Percentiles rank a stretch among this genome's conserved stretches.
Conservation (phyloP, 2,888 invertebrate species). For the Noctua janthe region DNA sequence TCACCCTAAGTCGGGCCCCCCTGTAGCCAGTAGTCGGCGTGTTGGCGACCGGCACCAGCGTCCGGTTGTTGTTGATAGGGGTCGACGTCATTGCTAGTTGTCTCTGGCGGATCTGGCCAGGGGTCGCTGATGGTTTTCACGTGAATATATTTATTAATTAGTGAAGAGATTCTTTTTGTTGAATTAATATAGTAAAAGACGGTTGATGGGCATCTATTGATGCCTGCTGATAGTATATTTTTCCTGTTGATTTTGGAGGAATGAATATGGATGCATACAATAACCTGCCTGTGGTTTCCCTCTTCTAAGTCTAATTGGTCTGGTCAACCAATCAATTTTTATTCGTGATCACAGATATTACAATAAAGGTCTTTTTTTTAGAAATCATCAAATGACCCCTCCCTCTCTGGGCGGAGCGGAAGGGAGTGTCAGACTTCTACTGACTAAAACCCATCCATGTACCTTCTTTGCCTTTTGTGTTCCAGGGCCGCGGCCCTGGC, state of each 20-base stretch:
- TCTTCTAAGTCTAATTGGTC: background rate
- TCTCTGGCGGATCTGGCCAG: slow-evolving; percentile 82
- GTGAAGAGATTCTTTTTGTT: no score
- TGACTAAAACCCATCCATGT: no score
- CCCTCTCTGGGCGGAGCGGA: no score
- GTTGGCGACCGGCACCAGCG: slow-evolving; percentile 73
- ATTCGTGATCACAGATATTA: no score
- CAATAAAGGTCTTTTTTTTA: no score
- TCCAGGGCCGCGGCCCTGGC: no score
- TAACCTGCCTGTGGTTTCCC: background rate
- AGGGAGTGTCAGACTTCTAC: no score
- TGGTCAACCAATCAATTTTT: no score
- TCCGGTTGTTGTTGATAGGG: slow-evolving; percentile 76
- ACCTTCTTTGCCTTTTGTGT: no score
- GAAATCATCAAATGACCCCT: no score
- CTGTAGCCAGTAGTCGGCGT: slow-evolving; percentile 73
- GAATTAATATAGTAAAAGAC: background rate
- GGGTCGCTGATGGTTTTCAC: slow-evolving; percentile 77
- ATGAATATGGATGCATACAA: background rate
- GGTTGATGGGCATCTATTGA: background rate
- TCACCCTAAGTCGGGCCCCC: slow-evolving; percentile 81
- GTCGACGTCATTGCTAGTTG: slow-evolving; percentile 83
- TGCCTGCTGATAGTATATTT: background rate
- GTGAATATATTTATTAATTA: slow-evolving; percentile 13
- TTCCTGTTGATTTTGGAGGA: background rate